phyloP scores from a whole-genome alignment of 2,888 invertebrate genomes.

The Nyleta sp. region DNA sequence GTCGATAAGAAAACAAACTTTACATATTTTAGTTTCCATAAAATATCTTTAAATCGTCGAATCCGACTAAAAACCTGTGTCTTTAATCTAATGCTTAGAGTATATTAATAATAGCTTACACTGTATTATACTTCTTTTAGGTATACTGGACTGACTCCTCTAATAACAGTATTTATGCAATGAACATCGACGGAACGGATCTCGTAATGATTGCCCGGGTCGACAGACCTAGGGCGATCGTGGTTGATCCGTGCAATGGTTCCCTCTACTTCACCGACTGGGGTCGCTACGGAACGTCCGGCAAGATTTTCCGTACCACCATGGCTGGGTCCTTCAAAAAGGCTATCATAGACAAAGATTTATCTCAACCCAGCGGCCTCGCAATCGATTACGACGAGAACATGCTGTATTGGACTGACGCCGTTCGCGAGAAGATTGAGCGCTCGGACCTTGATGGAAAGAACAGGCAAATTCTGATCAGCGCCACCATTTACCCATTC shows the following conservation, averaged over 20 bases:
- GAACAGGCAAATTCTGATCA: constrained; percentile 92
- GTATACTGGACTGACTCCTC: constrained; percentile 98
- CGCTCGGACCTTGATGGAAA: constrained; percentile 94
- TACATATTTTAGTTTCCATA: constrained; percentile 85
- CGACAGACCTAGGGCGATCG: constrained; percentile 96
- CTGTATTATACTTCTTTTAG: too few species aligned
- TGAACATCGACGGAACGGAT: constrained; percentile 94
- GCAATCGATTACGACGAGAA: constrained; percentile 97
- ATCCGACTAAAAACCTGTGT: too few species aligned
- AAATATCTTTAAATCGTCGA: too few species aligned
- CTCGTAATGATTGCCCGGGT: constrained; percentile 96
- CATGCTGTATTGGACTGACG: constrained; percentile 98
- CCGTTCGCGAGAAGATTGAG: constrained; percentile 97
- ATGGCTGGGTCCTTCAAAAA: constrained; percentile 97
- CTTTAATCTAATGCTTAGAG: too few species aligned
- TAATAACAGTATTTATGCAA: constrained; percentile 96
- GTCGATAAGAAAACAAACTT: too few species aligned
- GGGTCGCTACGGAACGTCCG: constrained; percentile 96
- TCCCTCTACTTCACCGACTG: constrained; percentile 98
- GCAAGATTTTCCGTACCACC: constrained; percentile 96
- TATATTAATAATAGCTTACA: too few species aligned
- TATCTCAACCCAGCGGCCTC: constrained; percentile 97
- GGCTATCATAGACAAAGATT: constrained; percentile 93
- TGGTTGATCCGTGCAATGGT: constrained; percentile 98
- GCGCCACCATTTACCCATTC: constrained; percentile 97